These are phyloP conservation scores for Parasteatoda tepidariorum DNA, from an alignment of 1,140 invertebrate genomes.

Conservation along the genomic window DNA sequence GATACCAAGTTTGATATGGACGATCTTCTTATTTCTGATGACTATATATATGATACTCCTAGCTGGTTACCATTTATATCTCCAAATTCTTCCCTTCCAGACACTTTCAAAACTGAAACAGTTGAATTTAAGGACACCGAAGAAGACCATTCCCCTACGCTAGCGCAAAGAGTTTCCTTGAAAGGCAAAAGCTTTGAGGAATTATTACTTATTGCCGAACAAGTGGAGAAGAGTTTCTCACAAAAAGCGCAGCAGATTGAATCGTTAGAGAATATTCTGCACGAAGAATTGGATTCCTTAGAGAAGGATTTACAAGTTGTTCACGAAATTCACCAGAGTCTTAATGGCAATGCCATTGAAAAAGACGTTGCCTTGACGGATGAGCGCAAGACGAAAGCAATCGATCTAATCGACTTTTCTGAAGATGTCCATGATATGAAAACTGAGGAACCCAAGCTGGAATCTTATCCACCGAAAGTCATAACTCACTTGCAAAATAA, in stretches of 20 bases:
- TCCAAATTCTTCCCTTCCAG: not conserved
- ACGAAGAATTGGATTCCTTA: slow-evolving; percentile 14
- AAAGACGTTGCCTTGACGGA: not conserved
- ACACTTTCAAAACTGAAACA: not conserved
- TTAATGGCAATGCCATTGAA: not conserved
- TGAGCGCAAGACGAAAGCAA: not conserved
- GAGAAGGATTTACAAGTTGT: slow-evolving; percentile 39
- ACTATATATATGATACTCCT: too few species aligned
- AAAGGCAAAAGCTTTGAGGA: slow-evolving; percentile 40
- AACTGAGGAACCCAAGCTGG: not conserved
- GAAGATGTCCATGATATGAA: not conserved
- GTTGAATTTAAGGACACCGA: not conserved
- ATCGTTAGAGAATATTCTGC: slow-evolving; percentile 36
- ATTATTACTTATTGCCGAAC: slow-evolving; percentile 22
- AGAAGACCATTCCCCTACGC: not conserved
- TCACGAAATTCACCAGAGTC: slow-evolving; percentile 15
- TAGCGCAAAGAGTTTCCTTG: not conserved
- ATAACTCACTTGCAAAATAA: slow-evolving; percentile 49
- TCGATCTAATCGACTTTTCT: slow-evolving; percentile 37
- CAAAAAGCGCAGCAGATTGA: slow-evolving; percentile 40
- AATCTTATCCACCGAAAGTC: slow-evolving; percentile 24
- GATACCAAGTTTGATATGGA: not conserved
- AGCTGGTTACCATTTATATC: not conserved
- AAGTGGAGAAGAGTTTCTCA: slow-evolving; percentile 37
- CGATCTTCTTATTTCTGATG: too few species aligned